Percentiles rank a stretch among this genome's conserved stretches.
phyloP scores from a whole-genome alignment of 2,888 invertebrate species.

The Pandemis cinnamomeana region DNA sequence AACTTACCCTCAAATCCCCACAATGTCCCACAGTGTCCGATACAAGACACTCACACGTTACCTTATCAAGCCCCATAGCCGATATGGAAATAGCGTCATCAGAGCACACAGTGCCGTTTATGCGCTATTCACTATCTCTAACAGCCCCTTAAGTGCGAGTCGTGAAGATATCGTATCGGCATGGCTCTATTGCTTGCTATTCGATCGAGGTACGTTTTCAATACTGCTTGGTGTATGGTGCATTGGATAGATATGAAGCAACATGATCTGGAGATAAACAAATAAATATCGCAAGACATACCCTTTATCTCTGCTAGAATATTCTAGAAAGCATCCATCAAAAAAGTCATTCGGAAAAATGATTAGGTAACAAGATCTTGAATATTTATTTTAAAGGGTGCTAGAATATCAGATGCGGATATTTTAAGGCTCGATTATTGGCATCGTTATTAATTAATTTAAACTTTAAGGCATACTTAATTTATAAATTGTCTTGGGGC shows the following conservation, averaged over 20 bases:
- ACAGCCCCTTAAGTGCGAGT: constrained; percentile 60
- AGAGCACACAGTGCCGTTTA: constrained; percentile 57
- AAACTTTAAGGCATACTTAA: too few relatives aligned
- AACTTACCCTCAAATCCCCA: constrained; percentile 16
- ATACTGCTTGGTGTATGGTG: constrained; percentile 12
- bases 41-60: background rate
- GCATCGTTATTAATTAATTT: too few relatives aligned
- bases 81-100: constrained; percentile 41
- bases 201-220: constrained; percentile 14
- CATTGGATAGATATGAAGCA: background rate
- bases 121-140: constrained; percentile 67
- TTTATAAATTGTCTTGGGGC: too few relatives aligned
- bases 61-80: constrained; percentile 27
- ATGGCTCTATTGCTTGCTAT: constrained; percentile 65
- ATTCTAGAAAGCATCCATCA: too few relatives aligned
- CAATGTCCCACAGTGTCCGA: constrained; percentile 27
- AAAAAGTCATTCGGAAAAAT: too few relatives aligned
- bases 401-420: too few relatives aligned
- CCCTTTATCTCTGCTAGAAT: too few relatives aligned
- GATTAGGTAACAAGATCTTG: too few relatives aligned
- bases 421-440: too few relatives aligned
- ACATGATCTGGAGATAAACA: background rate
- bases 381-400: too few relatives aligned
- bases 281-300: too few relatives aligned
- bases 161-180: constrained; percentile 65